Evolutionary conservation across 1,140 invertebrate genomes (phyloP), one percentile per base, ranked within the genome.

Genomic region (Heliconius hewitsoni): DNA sequence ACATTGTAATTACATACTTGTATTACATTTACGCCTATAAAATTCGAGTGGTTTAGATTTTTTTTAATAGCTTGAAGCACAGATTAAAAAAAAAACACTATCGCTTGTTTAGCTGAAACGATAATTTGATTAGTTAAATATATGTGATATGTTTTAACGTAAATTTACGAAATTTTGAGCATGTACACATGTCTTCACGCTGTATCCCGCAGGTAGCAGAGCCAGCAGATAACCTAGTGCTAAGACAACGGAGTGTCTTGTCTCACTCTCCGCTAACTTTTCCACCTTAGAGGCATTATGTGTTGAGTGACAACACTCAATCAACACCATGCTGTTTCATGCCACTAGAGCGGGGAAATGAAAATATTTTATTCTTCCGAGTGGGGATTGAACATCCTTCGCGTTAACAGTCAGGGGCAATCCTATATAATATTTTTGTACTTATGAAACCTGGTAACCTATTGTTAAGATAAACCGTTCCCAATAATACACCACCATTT

Each of bases 1-100:
- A 79, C 52, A 75, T 85, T 74, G 81, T 85, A 83, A 85, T 82
- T 85, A 82, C 81, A 70, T 72, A 27, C 60, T 76, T 70, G 74
- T 76, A 42, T 71, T 73, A 74, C 82, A 76, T 81, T 79, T 79
- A 82, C 76, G 76, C 76, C 71, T 78, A 70, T 70, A 76, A 76
- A 42, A 76, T 71, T 46, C 74, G 57, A 76, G 74, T 66, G 60
- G 60, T 11, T 66, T 66, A 66, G 60, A 27, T 74, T 57, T 27
- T 34, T 18, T 19, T 30, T 30, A 19, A 34, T n/a, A n/a, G 2
- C 18, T 57, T 37, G 27, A 42, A 73, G 27, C 3, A 66, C 19
- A 27, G 23, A 66, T 66, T 66, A 66, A 66, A 66, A 66, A 66
- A 57, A 66, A 16, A 27, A 23, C 8, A 66, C 60, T 66, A 66